Conservation (phyloP, 2,888 invertebrate species). For the Andrena bicolor region DNA sequence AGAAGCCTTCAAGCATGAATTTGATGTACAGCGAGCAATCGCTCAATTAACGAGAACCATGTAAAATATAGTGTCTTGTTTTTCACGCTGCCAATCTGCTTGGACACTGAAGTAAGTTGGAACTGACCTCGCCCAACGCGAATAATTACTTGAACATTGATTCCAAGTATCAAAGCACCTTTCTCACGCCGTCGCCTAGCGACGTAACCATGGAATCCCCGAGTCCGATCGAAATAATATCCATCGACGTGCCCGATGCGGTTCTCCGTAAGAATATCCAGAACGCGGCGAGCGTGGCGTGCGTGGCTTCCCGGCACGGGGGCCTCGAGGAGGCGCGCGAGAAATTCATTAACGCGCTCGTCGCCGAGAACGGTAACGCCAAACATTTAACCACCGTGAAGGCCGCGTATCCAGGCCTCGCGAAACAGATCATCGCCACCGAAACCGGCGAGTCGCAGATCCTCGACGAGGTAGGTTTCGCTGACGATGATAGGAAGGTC, state of each 20-base stretch:
- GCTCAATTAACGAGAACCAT: conserved; percentile 6
- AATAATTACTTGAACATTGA: conserved; percentile 80
- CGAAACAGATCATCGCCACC: conserved; percentile 89
- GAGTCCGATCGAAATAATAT: conserved; percentile 83
- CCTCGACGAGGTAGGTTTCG: conserved; percentile 80
- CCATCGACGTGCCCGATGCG: conserved; percentile 77
- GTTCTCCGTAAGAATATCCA: conserved; percentile 78
- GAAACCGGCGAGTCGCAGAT: conserved; percentile 80
- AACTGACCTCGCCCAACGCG: conserved; percentile 78
- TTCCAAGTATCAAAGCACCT: conserved; percentile 80
- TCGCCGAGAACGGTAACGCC: conserved; percentile 77
- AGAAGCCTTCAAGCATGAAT: conserved; percentile 40
- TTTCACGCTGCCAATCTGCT: conserved; percentile 77
- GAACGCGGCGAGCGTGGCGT: conserved; percentile 67
- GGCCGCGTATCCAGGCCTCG: conserved; percentile 89
- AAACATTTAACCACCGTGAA: conserved; percentile 76
- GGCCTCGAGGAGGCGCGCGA: conserved; percentile 79
- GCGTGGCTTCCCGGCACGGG: conserved; percentile 75
- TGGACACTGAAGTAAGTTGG: conserved; percentile 82
- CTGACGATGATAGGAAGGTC: conserved; percentile 65
- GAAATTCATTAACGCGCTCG: conserved; percentile 79
- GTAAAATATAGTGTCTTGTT: conserved; percentile 67
- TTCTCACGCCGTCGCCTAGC: conserved; percentile 87
- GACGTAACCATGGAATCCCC: conserved; percentile 86
- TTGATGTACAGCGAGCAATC: conserved; percentile 6